Evolutionary conservation across 1,140 invertebrate species (phyloP).

Genomic region (Scaptodrosophila lebanonensis): DNA sequence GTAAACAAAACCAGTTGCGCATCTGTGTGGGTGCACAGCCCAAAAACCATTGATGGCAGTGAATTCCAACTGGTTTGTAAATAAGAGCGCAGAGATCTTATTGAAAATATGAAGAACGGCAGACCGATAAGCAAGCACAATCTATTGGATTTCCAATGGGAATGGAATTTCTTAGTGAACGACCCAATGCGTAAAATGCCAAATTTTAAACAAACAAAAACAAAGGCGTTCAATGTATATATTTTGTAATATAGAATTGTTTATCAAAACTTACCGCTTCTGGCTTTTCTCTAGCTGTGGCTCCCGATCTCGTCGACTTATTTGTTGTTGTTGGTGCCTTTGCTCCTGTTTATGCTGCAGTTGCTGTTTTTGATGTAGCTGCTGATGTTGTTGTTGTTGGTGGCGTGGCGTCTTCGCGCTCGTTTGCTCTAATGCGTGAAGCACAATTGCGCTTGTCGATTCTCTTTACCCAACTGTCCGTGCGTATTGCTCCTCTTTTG

Average conservation of each 20-base stretch:
- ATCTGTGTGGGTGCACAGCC: conserved; percentile 23
- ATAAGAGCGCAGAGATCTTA: background rate
- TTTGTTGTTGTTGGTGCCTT: conserved; percentile 7
- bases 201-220: too few species aligned
- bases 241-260: too few species aligned
- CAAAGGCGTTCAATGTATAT: too few species aligned
- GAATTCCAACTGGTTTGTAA: too few species aligned
- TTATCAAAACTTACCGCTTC: conserved; percentile 48
- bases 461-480: too few species aligned
- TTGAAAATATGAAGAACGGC: too few species aligned
- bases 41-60: too few species aligned
- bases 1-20: conserved; percentile 68
- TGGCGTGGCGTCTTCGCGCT: conserved; percentile 2
- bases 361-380: conserved; percentile 14
- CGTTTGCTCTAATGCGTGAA: background rate
- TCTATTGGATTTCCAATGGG: too few species aligned
- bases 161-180: conserved; percentile 12
- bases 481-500: too few species aligned
- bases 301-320: conserved; percentile 6
- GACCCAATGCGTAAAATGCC: conserved; percentile 2
- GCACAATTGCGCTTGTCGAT: too few species aligned
- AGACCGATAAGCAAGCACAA: too few species aligned
- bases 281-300: conserved; percentile 26
- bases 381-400: conserved; percentile 15
- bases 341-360: background rate